Base-by-base conservation (phyloP, 2,888 invertebrate genomes). In the Antheraea assamensis region DNA sequence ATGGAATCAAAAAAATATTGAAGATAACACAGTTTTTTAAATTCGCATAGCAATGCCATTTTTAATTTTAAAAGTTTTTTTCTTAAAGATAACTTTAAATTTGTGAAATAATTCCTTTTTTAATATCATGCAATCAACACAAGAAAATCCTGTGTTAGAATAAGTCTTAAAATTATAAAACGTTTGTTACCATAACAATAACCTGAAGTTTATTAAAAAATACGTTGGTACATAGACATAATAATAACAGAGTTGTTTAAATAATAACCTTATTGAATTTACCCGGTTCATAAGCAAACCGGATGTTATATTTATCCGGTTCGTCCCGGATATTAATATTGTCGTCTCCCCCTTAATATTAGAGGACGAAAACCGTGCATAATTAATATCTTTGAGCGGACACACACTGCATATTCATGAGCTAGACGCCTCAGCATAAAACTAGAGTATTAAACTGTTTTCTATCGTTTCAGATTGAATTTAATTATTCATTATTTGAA, bases 371-470 rank as follows among this genome's bases (percentile, higher is more conserved):
- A 87, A 85, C 87, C 82, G 85, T 89, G 90, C 90, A 90, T 90
- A 91, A 91, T 90, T 91, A 90, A 91, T 90, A 90, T 89, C 85
- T 88, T 85, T 86, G 82, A 83, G 84, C 86, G 89, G 88, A 88
- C 90, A 90, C 85, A 87, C 83, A 80, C 79, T 91, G 90, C 87
- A 91, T 91, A 91, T 91, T 90, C 90, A 91, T 90, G 85, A 86
- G 79, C 77, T 78, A 76, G 83, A 86, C 86, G 83, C 81, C 83
- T 86, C 85, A 81, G 85, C 85, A 87, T 84, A 85, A 87, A 89
- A 90, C 85, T 88, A 87, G 81, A 87, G 84, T 88, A 87, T 85
- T 87, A 86, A 80, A 83, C 79, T 79, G 79, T 80, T 85, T 83
- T 81, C 81, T 82, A 83, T 83, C 79, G 79, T 81, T 78, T 77